A percentile compares a stretch with the other conserved stretches of the same genome.
Conservation (phyloP, 2,888 invertebrate genomes). For the Zelleria hepariella region DNA sequence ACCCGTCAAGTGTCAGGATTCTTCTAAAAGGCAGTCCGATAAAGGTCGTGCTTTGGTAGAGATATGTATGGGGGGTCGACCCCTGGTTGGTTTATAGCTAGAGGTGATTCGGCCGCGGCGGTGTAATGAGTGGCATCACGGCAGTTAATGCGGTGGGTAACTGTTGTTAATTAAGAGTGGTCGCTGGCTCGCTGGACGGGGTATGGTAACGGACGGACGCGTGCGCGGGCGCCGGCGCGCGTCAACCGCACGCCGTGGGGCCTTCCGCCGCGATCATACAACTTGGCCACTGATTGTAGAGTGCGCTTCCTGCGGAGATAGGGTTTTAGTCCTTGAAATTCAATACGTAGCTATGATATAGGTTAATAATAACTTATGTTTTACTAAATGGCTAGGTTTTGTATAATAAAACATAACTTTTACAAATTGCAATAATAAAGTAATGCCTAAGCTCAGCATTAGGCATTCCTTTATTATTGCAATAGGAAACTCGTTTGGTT, state of each 20-base stretch:
- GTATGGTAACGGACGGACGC: conserved; percentile 39
- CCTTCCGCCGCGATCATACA: not conserved
- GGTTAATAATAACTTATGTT: no score
- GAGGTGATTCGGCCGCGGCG: not conserved
- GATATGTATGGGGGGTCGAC: not conserved
- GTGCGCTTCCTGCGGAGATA: no score
- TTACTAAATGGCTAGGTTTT: no score
- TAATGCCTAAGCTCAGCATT: no score
- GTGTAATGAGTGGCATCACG: not conserved
- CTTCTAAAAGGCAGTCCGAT: not conserved
- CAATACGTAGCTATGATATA: no score
- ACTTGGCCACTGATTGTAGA: no score
- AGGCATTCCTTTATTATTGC: no score
- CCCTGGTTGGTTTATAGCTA: not conserved
- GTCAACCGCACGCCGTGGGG: not conserved
- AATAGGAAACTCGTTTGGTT: no score
- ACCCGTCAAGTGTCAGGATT: not conserved
- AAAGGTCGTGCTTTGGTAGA: not conserved
- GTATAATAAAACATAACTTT: no score
- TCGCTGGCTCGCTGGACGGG: conserved; percentile 44
- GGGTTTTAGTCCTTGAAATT: no score
- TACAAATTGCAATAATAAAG: no score
- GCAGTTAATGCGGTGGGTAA: conserved; percentile 35
- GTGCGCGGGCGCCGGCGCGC: conserved; percentile 32
- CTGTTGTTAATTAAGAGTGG: conserved; percentile 68